Base-by-base conservation (phyloP, 2,888 invertebrate species). In the Melanophora roralis region DNA sequence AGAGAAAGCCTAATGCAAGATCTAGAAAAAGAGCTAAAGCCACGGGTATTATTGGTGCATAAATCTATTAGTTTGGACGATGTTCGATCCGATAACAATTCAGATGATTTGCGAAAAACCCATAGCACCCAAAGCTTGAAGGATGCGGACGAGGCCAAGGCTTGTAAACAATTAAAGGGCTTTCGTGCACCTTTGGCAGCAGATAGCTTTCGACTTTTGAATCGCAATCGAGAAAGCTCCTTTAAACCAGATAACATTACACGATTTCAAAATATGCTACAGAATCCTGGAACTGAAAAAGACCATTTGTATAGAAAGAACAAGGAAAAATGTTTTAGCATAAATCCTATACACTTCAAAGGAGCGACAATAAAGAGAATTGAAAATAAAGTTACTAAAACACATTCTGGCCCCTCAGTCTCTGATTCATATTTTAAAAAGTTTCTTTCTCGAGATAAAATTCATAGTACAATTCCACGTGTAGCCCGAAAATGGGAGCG, bases 291-390 rank as follows among this genome's bases (percentile, higher is more conserved):
- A 59, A 43, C 55, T 9, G 81, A 83, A 23, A 85, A 82, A 5
- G 86, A 85, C 27, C 87, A 89, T 78, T 84, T 88, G 7, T 90
- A 86, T 78, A 86, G 84, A 69, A 90, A 90, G 81, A 85, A 89
- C 68, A 84, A 85, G n/a, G 87, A 88, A 51, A 87, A 83, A 71
- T 84, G 82, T 5, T 59, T 6, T 59, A 74, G 34, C 78, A 74
- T 82, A 82, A 71, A 79, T 84, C 77, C 82, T 57, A 69, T 84
- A 78, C 78, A 78, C 82, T 1, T 87, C 85, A 85, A 85, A 57
- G 85, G 84, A n/a, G 80, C 82, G 2, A 84, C 83, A n/a, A 75
- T 83, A 7, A 86, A 86, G 53, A 87, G 85, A 27, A 87, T 89
- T 23, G 88, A 87, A 81, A 87, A 86, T 23, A 88, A 85, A 84